Evolutionary conservation across 2,113 vertebrate species (phyloP).

Genomic region (Piaya cayana): DNA sequence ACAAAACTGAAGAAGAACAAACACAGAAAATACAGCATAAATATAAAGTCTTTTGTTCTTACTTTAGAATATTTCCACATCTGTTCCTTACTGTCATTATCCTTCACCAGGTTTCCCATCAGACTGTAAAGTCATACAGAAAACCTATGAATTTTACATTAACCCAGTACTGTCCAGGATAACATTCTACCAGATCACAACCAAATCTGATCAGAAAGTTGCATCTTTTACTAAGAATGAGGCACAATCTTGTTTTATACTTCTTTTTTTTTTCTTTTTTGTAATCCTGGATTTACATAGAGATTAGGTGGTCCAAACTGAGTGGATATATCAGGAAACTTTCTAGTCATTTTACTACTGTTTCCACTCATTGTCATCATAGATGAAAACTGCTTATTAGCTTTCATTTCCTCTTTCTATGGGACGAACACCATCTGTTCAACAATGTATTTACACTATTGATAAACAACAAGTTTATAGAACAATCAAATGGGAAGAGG

Average conservation of each 20-base stretch:
- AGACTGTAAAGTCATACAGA: not conserved
- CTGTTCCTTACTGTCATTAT: not conserved
- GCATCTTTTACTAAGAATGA: not conserved
- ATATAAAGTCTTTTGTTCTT: not conserved
- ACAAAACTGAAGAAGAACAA: not conserved
- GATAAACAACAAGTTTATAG: not conserved
- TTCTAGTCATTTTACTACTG: not conserved
- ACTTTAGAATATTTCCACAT: not conserved
- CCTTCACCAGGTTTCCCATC: not conserved
- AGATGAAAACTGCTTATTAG: not conserved
- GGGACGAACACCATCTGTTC: not conserved
- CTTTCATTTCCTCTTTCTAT: not conserved
- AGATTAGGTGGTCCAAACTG: not conserved
- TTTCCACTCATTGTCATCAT: not conserved
- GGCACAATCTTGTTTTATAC: not conserved
- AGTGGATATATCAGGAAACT: not conserved
- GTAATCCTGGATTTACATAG: not conserved
- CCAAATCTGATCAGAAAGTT: not conserved
- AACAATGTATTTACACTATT: not conserved
- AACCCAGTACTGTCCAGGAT: not conserved
- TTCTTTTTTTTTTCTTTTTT: not conserved
- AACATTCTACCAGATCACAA: not conserved
- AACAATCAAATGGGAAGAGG: not conserved
- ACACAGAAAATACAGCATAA: not conserved
- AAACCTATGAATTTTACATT: conserved; percentile 34